Base-by-base conservation (phyloP, 2,888 invertebrate genomes). In the Cryptocephalus moraei region DNA sequence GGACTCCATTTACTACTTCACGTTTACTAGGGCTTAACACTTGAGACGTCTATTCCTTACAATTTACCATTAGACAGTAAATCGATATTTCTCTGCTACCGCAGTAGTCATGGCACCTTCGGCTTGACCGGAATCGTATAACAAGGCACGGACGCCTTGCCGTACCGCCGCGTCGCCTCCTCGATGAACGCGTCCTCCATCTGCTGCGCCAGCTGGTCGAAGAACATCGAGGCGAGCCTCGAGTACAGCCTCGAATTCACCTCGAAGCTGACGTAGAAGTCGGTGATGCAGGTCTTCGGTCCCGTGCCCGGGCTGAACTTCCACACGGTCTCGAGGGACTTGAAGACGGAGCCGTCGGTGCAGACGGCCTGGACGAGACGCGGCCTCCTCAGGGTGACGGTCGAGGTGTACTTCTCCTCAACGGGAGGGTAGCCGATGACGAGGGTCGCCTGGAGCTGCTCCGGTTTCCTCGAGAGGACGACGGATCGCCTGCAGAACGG, bases 141-240 rank as follows among this genome's bases (percentile, higher is more conserved):
- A 86, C 52, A 53, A 65, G 76, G 76, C 52, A 90, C 78, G 10
- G 84, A 79, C 36, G 88, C 82, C 56, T 76, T 75, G 0, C 96
- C 96, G 70, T 86, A 86, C 49, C 93, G 73, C 53, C 72, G 73
- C 46, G 78, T 75, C 0, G 92, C 95, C 71, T 96, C 90, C 51
- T 79, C 77, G 40, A 93, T 79, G 71, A 97, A 97, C 8, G 96
- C 94, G 54, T 81, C 80, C 64, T 96, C 95, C 93, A 95, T 97
- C 73, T 91, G 88, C 62, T 86, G 77, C n/a, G 94, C 93, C 41
- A 96, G 84, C 74, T 92, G 86, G 68, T 96, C 93, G 68, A 99
- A 97, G 70, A 99, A 94, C 62, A 95, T 75, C 71, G 89, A 85
- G 0, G 95, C 88, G 53, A 97, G 69, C 58, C 91, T 84, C 36